phyloP scores from a whole-genome alignment of 2,888 invertebrate species.

The Pycnomerus fuliginosus region DNA sequence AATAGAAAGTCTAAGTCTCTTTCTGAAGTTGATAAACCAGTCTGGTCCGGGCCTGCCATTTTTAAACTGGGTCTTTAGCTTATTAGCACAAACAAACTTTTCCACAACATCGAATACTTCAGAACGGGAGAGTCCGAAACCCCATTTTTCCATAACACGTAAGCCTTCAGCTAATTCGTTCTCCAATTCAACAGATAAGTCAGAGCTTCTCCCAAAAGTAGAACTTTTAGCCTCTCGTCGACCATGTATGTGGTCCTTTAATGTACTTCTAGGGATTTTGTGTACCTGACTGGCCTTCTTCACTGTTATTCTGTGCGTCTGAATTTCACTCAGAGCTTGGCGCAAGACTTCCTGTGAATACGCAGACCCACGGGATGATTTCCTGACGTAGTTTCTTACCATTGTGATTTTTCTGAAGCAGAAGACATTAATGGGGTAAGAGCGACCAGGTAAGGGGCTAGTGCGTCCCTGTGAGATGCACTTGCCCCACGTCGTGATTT shows the following conservation, averaged over 20 bases:
- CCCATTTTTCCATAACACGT: slow-evolving; percentile 5
- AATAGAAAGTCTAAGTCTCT: slow-evolving; percentile 35
- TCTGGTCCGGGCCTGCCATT: slow-evolving; percentile 37
- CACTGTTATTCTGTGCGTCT: too few species aligned
- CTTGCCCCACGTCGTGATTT: too few species aligned
- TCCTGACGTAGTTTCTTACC: too few species aligned
- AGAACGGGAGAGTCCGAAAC: slow-evolving; percentile 4
- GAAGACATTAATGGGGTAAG: too few species aligned
- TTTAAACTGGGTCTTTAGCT: slow-evolving; percentile 36
- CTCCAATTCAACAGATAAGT: slow-evolving; percentile 2
- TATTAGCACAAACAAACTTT: slow-evolving; percentile 25
- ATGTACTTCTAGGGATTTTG: not conserved
- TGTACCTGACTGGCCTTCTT: too few species aligned
- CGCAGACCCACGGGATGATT: too few species aligned
- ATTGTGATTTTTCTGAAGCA: too few species aligned
- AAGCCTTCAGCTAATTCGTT: slow-evolving; percentile 4
- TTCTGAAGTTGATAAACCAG: slow-evolving; percentile 36
- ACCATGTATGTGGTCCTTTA: not conserved
- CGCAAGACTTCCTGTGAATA: too few species aligned
- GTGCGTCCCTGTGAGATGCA: too few species aligned
- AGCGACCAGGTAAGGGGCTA: too few species aligned
- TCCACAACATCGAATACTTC: slow-evolving; percentile 8
- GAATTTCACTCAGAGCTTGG: too few species aligned
- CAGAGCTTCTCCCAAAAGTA: not conserved
- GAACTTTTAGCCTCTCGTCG: not conserved